Base-by-base conservation (phyloP, 2,113 vertebrate genomes). In the Chloroceryle aenea region DNA sequence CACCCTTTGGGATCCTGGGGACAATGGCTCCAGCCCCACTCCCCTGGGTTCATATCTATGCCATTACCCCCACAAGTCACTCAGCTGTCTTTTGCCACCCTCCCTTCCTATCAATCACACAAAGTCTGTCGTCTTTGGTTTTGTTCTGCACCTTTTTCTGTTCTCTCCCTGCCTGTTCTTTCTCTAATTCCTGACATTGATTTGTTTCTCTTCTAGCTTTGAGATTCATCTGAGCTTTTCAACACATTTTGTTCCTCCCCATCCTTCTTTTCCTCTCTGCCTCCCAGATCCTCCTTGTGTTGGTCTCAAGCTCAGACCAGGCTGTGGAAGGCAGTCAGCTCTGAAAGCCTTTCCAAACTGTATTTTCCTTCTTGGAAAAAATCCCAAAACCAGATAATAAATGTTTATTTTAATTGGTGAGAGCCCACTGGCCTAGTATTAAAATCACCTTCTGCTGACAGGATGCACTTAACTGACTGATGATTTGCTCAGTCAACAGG, bases 401-500 rank as follows among this genome's bases (percentile, higher is more conserved):
- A 75, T 80, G 43, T 55, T 93, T 94, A 53, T 92, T 97, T 95
- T 89, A 95, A 96, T 96, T 92, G 95, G 59, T n/a, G 22, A 87
- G 53, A 89, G 66, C 43, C 71, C 34, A 87, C 66, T 80, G 76
- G 53, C 50, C 83, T 90, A 36, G 36, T 21, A 95, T 83, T 94
- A 95, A 95, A 95, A 93, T 89, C 76, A 80, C 75, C 72, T 95
- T 95, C 75, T 93, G 66, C 88, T 83, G 88, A 80, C 83, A 95
- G 52, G 79, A 75, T 90, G 87, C 55, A 80, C 74, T 96, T 92
- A 75, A 55, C 68, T 26, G 74, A 27, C 64, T 90, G 78, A 62
- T 73, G 87, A 68, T 92, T 68, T 75, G 43, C 81, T 77, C 91
- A 48, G 45, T 85, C 95, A 94, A 4, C 0, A 5, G 30, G 10